Conservation (phyloP, 2,888 invertebrate species). For the Abrostola tripartita region DNA sequence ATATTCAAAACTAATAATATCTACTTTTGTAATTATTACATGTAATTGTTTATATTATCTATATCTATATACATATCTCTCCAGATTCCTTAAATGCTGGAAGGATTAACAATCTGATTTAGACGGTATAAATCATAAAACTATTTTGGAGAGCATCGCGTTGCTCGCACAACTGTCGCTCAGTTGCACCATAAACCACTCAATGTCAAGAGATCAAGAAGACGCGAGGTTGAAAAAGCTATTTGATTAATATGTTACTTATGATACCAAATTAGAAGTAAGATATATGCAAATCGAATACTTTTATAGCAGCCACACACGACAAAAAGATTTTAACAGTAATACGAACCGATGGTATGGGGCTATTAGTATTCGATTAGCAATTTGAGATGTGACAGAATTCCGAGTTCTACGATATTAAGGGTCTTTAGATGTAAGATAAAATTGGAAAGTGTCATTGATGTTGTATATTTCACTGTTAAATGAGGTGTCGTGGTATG, state of each 20-base stretch:
- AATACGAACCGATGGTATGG: conserved; percentile 71
- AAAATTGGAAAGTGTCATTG: conserved; percentile 66
- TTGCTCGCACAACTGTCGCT: conserved; percentile 43
- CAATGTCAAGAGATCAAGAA: conserved; percentile 63
- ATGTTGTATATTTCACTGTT: conserved; percentile 69
- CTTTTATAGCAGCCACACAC: conserved; percentile 80
- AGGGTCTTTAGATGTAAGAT: conserved; percentile 62
- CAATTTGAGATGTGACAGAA: conserved; percentile 76
- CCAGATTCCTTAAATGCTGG: conserved; percentile 9
- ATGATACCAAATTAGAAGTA: conserved; percentile 74
- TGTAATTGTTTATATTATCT: conserved; percentile 1
- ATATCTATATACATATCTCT: not conserved
- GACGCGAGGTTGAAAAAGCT: conserved; percentile 72
- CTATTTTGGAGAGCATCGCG: conserved; percentile 30
- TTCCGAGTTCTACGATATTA: conserved; percentile 57
- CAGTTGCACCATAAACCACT: conserved; percentile 47
- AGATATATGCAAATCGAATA: conserved; percentile 79
- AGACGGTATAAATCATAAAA: conserved; percentile 36
- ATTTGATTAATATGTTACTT: conserved; percentile 81
- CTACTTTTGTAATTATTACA: not conserved
- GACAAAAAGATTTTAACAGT: conserved; percentile 74
- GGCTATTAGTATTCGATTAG: conserved; percentile 80
- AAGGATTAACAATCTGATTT: conserved; percentile 40
- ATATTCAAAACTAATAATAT: no score
- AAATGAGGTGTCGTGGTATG: conserved; percentile 70